Percentiles rank a stretch among this genome's conserved stretches.
Evolutionary conservation across 2,888 invertebrate species (phyloP).

Genomic region (Alcis repandata): DNA sequence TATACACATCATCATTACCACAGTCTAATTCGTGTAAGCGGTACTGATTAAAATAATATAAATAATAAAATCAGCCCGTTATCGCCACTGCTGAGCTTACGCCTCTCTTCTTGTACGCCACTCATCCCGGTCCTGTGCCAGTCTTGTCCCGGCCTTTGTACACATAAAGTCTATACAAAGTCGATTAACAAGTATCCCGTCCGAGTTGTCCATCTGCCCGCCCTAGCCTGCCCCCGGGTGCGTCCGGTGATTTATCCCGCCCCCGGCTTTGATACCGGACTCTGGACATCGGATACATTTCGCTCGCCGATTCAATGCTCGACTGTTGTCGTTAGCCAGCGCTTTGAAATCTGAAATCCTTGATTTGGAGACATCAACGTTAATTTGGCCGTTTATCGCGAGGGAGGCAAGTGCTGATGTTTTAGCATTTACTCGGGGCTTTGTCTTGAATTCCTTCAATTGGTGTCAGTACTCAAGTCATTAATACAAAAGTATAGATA

Average conservation of each 20-base stretch:
- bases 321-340: slow-evolving; percentile 50
- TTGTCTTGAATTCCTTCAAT: not conserved
- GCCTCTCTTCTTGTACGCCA: no score
- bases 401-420: not conserved
- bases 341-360: slow-evolving; percentile 43
- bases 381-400: slow-evolving; percentile 23
- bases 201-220: slow-evolving; percentile 1
- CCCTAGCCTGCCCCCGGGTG: slow-evolving; percentile 18
- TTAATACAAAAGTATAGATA: no score
- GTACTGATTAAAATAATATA: no score
- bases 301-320: slow-evolving; percentile 43
- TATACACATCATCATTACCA: no score
- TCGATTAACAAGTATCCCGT: no score
- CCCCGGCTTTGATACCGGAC: slow-evolving; percentile 50
- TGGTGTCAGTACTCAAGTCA: not conserved
- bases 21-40: no score
- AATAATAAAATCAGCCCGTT: no score
- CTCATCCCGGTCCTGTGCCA: no score
- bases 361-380: slow-evolving; percentile 28
- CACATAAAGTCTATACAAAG: no score
- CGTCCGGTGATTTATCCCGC: slow-evolving; percentile 55
- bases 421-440: not conserved
- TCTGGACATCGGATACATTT: slow-evolving; percentile 47
- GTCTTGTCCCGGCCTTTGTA: no score
- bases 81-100: no score